Conservation (phyloP, 1,140 invertebrate genomes). For the Platyscapa corneri region DNA sequence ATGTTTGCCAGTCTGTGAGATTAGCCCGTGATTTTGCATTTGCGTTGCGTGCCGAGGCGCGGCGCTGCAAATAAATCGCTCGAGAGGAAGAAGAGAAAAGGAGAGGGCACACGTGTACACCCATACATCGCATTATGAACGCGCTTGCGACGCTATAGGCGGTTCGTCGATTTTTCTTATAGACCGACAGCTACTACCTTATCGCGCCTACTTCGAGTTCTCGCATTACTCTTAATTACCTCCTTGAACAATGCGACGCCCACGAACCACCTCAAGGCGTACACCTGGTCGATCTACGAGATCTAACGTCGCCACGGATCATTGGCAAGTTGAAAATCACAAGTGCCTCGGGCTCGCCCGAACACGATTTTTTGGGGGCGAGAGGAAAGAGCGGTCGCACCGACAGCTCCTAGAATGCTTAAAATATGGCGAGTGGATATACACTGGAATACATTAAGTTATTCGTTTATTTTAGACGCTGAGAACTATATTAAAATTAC, state of each 20-base stretch:
- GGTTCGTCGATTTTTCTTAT: constrained; percentile 71
- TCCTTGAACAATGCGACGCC: constrained; percentile 62
- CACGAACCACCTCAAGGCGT: constrained; percentile 60
- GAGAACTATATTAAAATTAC: no score
- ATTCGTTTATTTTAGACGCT: no score
- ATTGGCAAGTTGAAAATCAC: constrained; percentile 18
- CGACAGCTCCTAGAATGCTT: no score
- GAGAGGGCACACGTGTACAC: background rate
- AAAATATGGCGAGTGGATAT: no score
- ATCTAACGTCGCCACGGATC: constrained; percentile 4
- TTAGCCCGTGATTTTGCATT: constrained; percentile 23
- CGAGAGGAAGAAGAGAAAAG: constrained; percentile 3
- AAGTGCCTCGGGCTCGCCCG: background rate
- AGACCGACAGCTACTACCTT: constrained; percentile 63
- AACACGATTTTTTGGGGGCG: background rate
- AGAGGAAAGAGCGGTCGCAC: no score
- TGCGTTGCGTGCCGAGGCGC: constrained; percentile 22
- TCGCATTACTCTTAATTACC: constrained; percentile 69
- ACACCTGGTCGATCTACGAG: constrained; percentile 56
- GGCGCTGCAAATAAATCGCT: constrained; percentile 30
- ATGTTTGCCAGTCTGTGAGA: background rate
- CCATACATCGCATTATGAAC: background rate
- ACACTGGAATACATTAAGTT: no score
- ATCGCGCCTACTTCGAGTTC: constrained; percentile 62
- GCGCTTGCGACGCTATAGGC: constrained; percentile 29